These are phyloP conservation scores for Aurelia sp. DNA, from an alignment of 30 jellyfish, hydroid and myxozoan species.

Conservation along the genomic window DNA sequence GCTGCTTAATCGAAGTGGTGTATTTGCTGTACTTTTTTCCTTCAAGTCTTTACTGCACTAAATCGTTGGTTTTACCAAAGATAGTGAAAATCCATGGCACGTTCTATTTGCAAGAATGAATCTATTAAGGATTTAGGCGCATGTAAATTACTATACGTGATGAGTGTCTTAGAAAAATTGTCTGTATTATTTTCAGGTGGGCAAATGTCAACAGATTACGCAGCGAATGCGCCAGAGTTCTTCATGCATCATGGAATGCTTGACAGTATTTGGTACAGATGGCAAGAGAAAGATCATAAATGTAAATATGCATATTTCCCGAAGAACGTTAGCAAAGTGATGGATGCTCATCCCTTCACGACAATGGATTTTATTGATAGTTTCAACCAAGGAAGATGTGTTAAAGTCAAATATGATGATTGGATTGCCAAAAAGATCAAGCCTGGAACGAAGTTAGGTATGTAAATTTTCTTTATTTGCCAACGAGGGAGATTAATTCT, in stretches of 20 bases:
- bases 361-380: conserved; percentile 31
- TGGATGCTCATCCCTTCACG: background rate
- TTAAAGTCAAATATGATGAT: conserved; percentile 39
- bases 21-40: too few relatives aligned
- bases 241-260: conserved; percentile 65
- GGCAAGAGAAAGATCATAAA: conserved; percentile 36
- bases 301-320: conserved; percentile 28
- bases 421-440: background rate
- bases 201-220: conserved; percentile 41
- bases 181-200: conserved; percentile 30
- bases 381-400: conserved; percentile 40
- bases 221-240: conserved; percentile 73
- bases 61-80: too few relatives aligned
- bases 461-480: too few relatives aligned
- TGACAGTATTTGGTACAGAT: conserved; percentile 59
- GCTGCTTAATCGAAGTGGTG: too few relatives aligned
- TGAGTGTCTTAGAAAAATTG: too few relatives aligned
- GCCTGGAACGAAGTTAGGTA: too few relatives aligned
- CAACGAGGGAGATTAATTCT: too few relatives aligned
- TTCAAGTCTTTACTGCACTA: too few relatives aligned
- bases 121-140: too few relatives aligned
- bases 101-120: too few relatives aligned
- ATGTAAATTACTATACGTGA: too few relatives aligned
- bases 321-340: background rate
- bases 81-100: too few relatives aligned